Conservation (phyloP, 2,888 invertebrate species). For the Morpho achilles region DNA sequence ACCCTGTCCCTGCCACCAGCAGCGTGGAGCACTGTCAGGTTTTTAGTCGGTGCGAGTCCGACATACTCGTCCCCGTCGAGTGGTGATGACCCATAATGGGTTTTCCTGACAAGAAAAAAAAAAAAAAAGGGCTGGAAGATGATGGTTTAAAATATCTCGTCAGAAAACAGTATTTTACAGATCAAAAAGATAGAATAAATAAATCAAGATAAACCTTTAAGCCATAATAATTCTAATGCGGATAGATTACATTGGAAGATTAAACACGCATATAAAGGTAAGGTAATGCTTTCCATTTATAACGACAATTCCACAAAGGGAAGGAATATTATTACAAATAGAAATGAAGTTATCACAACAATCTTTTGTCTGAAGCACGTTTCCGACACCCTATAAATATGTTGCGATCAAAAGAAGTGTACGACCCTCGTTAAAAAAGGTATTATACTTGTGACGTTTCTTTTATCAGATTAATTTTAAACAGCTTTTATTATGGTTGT, state of each 20-base stretch:
- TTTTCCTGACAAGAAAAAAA: too few species aligned
- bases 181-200: not conserved
- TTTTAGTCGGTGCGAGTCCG: too few species aligned
- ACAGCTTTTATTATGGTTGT: slow-evolving; percentile 30
- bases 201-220: not conserved
- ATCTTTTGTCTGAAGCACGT: slow-evolving; percentile 30
- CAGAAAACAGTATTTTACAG: too few species aligned
- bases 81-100: too few species aligned
- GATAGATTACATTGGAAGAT: not conserved
- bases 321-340: slow-evolving; percentile 35
- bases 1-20: too few species aligned
- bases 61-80: too few species aligned
- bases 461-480: slow-evolving; percentile 46
- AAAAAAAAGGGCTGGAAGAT: too few species aligned
- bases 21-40: too few species aligned
- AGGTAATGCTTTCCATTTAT: slow-evolving; percentile 11
- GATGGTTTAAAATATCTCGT: too few species aligned
- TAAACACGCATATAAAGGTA: not conserved
- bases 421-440: slow-evolving; percentile 43
- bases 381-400: slow-evolving; percentile 28
- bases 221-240: not conserved
- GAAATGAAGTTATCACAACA: slow-evolving; percentile 34
- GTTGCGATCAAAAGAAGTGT: slow-evolving; percentile 25
- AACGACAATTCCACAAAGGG: slow-evolving; percentile 12
- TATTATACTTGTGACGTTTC: slow-evolving; percentile 34